Evolutionary conservation across 2,797 vertebrate genomes (phyloP), one percentile per base, ranked within the genome.

Genomic region (Gambelia wislizenii): DNA sequence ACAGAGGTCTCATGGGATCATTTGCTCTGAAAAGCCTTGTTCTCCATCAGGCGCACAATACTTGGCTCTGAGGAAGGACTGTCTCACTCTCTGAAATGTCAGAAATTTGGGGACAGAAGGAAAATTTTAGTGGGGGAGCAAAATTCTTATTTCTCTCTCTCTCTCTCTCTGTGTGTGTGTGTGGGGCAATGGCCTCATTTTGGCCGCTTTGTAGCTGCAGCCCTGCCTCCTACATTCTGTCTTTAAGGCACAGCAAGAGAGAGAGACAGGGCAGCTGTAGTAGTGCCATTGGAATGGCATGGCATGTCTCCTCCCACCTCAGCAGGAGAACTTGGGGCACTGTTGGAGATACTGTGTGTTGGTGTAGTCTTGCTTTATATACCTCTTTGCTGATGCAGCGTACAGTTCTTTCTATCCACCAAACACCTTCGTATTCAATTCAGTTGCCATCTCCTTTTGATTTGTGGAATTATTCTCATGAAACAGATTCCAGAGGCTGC

Each of bases 391-490:
- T 80, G 89, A 87, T 84, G 30, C 61, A 42, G 85, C 77, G 87
- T 80, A 69, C 70, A 70, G 72, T 91, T 67, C 84, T 44, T 91
- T 67, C 84, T 44, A 33, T 69, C 86, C 10, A 74, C 33, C 70
- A 90, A 30, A 87, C 82, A 30, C 47, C 8, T 83, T 89, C 39
- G 83, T 87, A 89, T 90, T 93, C 77, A 69, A 89, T 90, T 93
- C 79, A 69, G 56, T 87, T 85, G 64, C 72, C 39, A 89, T 82
- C 79, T 91, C 12, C 92, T 92, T 92, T 90, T 2, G 13, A 85
- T 91, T 94, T 92, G 85, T 56, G 87, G 85, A 59, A 70, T 92
- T 90, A 90, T 91, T 95, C n/a, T 6, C 39, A 86, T 91, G 89
- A 42, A 90, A 75, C 3, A 3, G 52, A 87, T 89, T 95, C 91